phyloP scores from a whole-genome alignment of 2,113 vertebrate genomes.

The Mionectes macconnelli region DNA sequence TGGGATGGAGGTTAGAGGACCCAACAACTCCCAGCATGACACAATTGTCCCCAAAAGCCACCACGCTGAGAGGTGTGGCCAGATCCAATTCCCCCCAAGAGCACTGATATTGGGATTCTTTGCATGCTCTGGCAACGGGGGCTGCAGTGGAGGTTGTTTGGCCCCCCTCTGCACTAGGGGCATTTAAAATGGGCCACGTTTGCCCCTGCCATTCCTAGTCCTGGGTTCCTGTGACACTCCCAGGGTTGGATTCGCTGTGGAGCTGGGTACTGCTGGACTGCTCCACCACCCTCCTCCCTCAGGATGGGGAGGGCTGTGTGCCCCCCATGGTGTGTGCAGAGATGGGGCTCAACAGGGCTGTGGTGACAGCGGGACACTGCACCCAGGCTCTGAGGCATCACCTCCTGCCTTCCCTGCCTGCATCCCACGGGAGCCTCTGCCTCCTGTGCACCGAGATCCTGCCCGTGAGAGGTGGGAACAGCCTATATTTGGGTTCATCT shows the following conservation, averaged over 20 bases:
- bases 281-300: background rate
- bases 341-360: background rate
- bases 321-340: accelerated
- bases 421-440: accelerated
- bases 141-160: background rate
- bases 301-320: accelerated
- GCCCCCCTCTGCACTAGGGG: background rate
- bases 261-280: background rate
- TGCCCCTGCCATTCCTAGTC: background rate
- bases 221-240: background rate
- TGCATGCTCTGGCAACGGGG: accelerated
- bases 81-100: background rate
- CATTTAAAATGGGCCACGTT: accelerated
- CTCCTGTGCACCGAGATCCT: accelerated
- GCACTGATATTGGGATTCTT: background rate
- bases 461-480: background rate
- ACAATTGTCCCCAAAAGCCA: background rate
- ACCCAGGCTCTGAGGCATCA: background rate
- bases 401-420: background rate
- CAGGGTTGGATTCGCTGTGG: background rate
- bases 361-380: background rate
- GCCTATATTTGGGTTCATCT: background rate
- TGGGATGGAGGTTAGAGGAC: background rate
- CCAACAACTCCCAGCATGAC: background rate
- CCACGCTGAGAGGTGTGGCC: background rate